Evolutionary conservation across 1,140 invertebrate genomes (phyloP), one percentile per base, ranked within the genome.

Genomic region (Idris sp.): DNA sequence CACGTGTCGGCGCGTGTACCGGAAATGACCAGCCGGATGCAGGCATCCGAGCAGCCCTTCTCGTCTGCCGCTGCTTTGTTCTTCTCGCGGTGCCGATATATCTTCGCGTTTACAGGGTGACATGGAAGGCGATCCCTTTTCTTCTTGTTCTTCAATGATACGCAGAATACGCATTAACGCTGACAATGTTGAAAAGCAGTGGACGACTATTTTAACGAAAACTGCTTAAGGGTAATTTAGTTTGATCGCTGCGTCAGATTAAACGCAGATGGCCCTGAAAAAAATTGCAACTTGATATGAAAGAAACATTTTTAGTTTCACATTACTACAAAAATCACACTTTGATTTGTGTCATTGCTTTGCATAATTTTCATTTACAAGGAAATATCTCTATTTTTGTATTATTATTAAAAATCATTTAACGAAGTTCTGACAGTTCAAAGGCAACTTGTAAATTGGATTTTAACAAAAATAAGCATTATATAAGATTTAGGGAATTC

Each of bases 21-120:
- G 86, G 86, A 87, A 87, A 82, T 87, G 86, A 86, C 85, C 86
- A 85, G 82, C 83, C 86, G 86, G 86, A 87, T 87, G 83, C 79
- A 85, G 85, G 82, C 82, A 86, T 82, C 80, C 69, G 86, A 87
- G 84, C 79, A 78, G 80, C 74, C 76, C 79, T 77, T 56, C 69
- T 76, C 65, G 40, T 9, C 44, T 44, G 38, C 26, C 35, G 44
- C 59, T 49, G 64, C 49, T 75, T 74, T 80, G 82, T 84, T 84
- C 79, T 82, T 84, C 80, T 79, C 77, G 75, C 71, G 74, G 64
- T 73, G 72, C 76, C 69, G 79, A 76, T 74, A 73, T 77, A 69
- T 75, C 72, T 72, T 58, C 56, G 54, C 44, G 44, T 74, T 72
- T 74, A 68, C 64, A 67, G 64, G 67, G 68, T 72, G 43, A 68